Percentiles rank a stretch among this genome's conserved stretches.
These are phyloP conservation scores for Mongoloraphidia duomilia DNA, from an alignment of 2,888 invertebrate species.

Conservation along the genomic window DNA sequence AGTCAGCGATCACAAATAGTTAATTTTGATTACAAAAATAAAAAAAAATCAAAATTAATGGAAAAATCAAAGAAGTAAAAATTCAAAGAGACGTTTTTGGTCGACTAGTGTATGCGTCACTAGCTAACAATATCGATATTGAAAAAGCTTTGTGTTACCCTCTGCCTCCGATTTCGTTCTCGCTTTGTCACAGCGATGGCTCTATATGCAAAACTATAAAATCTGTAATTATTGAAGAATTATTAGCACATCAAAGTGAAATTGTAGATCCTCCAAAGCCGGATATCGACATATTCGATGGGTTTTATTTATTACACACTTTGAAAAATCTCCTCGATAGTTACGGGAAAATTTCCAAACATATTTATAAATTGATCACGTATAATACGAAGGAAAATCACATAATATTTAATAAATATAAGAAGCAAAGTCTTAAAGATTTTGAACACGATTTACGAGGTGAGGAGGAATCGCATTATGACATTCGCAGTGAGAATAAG, in stretches of 20 bases:
- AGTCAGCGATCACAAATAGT: not conserved
- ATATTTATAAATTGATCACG: constrained; percentile 14
- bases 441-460: constrained; percentile 15
- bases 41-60: too few relatives aligned
- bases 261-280: constrained; percentile 13
- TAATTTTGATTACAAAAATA: too few relatives aligned
- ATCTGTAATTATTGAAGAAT: constrained; percentile 14
- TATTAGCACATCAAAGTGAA: constrained; percentile 13
- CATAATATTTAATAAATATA: constrained; percentile 20
- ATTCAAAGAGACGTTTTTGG: too few relatives aligned
- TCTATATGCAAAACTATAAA: constrained; percentile 17
- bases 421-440: constrained; percentile 18
- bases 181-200: constrained; percentile 18
- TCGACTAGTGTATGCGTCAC: too few relatives aligned
- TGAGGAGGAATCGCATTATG: constrained; percentile 16
- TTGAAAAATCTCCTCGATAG: constrained; percentile 14
- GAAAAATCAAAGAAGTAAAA: too few relatives aligned
- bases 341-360: constrained; percentile 14
- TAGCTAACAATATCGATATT: constrained; percentile 16
- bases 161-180: constrained; percentile 16
- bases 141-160: constrained; percentile 18
- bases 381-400: constrained; percentile 17
- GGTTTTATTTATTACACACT: constrained; percentile 18
- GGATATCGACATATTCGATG: constrained; percentile 17
- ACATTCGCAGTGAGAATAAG: constrained; percentile 16